Percentiles rank a stretch among this genome's conserved stretches.
Conservation (phyloP, 2,888 invertebrate genomes). For the Cataglyphis cursor region DNA sequence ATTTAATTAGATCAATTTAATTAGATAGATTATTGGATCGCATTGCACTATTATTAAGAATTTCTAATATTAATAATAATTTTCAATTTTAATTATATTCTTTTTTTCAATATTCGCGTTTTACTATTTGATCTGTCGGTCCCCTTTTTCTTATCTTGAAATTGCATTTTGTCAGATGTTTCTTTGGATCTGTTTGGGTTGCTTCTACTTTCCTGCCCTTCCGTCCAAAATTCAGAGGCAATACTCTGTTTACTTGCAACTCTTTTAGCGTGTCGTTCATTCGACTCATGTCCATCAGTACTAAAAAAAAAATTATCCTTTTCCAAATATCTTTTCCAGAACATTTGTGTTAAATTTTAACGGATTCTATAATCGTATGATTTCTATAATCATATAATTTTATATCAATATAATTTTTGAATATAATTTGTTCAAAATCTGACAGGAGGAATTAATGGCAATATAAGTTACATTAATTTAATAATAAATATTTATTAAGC, state of each 20-base stretch:
- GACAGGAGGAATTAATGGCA: background rate
- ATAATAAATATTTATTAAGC: background rate
- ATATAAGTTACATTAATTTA: background rate
- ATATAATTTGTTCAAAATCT: background rate
- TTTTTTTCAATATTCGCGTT: background rate
- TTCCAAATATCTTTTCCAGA: background rate
- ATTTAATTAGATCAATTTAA: background rate
- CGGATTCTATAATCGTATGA: background rate
- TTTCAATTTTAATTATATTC: background rate
- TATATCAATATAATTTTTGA: background rate
- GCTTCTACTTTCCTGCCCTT: background rate
- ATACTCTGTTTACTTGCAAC: slow-evolving; percentile 1
- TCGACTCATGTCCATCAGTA: background rate
- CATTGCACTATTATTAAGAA: too few species aligned
- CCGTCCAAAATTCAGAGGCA: background rate
- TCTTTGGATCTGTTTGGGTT: background rate
- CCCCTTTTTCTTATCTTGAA: background rate
- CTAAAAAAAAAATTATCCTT: slow-evolving; percentile 15
- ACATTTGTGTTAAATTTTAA: background rate
- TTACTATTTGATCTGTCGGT: slow-evolving; percentile 27
- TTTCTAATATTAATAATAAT: background rate
- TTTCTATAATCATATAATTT: background rate
- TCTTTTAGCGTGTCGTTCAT: background rate
- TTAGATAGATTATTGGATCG: background rate
- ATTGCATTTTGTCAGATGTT: background rate